A percentile compares a stretch with the other conserved stretches of the same genome.
Evolutionary conservation across 2,113 vertebrate genomes (phyloP).

Genomic region (Dendropsophus ebraccatus): DNA sequence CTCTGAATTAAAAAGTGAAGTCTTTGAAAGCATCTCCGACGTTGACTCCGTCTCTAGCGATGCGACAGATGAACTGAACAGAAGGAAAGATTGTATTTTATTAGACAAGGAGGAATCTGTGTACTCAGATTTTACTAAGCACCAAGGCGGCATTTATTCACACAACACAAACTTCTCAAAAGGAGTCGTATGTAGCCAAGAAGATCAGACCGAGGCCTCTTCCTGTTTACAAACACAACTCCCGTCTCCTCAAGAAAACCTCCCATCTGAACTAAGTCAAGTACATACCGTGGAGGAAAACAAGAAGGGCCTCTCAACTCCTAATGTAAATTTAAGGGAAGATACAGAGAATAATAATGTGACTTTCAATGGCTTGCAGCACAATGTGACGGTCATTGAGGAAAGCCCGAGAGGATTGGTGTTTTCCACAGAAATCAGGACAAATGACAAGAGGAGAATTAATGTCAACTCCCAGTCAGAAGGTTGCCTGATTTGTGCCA

Average conservation of each 20-base stretch:
- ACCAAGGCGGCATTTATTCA: background rate
- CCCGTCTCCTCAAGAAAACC: background rate
- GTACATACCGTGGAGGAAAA: background rate
- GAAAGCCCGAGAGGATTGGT: background rate
- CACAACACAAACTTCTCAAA: slow-evolving; percentile 21
- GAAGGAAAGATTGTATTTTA: slow-evolving; percentile 54
- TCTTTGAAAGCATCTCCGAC: slow-evolving; percentile 73
- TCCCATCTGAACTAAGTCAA: background rate
- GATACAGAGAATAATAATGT: slow-evolving; percentile 24
- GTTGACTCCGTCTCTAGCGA: slow-evolving; percentile 68
- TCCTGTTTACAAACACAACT: slow-evolving; percentile 49
- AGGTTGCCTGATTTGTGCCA: slow-evolving; percentile 61
- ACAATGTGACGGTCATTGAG: slow-evolving; percentile 39
- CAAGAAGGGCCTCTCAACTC: background rate
- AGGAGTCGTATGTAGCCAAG: slow-evolving; percentile 31
- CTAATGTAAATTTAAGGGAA: background rate
- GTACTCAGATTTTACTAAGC: slow-evolving; percentile 45
- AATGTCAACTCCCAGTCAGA: slow-evolving; percentile 68
- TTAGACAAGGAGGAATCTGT: slow-evolving; percentile 5
- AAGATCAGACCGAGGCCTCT: slow-evolving; percentile 26
- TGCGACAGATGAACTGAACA: slow-evolving; percentile 56
- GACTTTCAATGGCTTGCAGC: slow-evolving; percentile 41
- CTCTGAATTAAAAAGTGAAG: slow-evolving; percentile 74
- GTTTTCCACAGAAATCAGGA: slow-evolving; percentile 22
- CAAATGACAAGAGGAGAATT: slow-evolving; percentile 42